Conservation (phyloP, 2,113 vertebrate genomes). For the Pomatorhinus ruficollis region DNA sequence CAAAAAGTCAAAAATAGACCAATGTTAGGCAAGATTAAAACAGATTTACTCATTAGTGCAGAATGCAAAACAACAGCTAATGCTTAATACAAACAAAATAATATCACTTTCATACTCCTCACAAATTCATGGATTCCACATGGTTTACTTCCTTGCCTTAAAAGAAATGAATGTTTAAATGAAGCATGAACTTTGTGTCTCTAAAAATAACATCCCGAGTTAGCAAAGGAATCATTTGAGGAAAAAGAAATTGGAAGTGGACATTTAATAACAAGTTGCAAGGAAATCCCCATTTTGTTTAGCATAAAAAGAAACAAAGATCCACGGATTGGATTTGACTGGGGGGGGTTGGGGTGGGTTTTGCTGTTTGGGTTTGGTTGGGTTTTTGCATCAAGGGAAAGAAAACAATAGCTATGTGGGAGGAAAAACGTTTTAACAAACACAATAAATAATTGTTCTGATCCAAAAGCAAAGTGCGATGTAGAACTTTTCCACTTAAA, state of each 20-base stretch:
- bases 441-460: slow-evolving; percentile 56
- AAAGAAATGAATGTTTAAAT: slow-evolving; percentile 31
- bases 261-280: neutral
- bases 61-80: slow-evolving; percentile 36
- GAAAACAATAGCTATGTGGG: neutral
- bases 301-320: neutral
- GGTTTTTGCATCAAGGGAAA: neutral
- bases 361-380: neutral
- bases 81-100: slow-evolving; percentile 27
- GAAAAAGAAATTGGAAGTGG: neutral
- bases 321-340: neutral
- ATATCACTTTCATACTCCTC: neutral
- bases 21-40: neutral
- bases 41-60: slow-evolving; percentile 21
- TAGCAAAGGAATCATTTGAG: neutral
- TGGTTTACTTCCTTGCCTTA: neutral
- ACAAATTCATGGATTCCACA: neutral
- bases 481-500: slow-evolving; percentile 9
- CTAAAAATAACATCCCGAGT: neutral
- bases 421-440: slow-evolving; percentile 33
- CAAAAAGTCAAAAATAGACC: neutral
- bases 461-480: slow-evolving; percentile 36
- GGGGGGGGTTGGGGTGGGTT: neutral
- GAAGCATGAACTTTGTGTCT: neutral
- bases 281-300: slow-evolving; percentile 11